phyloP scores from a whole-genome alignment of 2,888 invertebrate genomes.

The Malthinus seriepunctatus region DNA sequence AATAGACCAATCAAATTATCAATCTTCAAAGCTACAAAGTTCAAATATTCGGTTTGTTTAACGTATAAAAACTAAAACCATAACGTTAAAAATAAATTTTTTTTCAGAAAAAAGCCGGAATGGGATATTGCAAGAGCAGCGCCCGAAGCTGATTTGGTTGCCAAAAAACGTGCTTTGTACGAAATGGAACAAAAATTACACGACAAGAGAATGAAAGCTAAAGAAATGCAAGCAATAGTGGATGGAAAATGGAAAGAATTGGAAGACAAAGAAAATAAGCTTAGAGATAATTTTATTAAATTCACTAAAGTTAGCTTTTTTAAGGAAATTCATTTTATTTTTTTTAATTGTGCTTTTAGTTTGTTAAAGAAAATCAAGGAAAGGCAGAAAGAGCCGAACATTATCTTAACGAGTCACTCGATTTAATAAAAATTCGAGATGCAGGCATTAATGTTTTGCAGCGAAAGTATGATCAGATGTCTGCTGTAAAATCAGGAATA shows the following conservation, averaged over 20 bases:
- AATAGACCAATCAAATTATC: not conserved
- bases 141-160: constrained; percentile 61
- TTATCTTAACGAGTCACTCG: constrained; percentile 61
- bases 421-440: constrained; percentile 56
- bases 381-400: constrained; percentile 65
- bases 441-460: constrained; percentile 60
- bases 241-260: constrained; percentile 62
- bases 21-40: not conserved
- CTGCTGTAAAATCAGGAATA: constrained; percentile 59
- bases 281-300: constrained; percentile 64
- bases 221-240: constrained; percentile 53
- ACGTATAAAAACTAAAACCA: too few species aligned
- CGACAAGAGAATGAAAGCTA: constrained; percentile 55
- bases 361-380: constrained; percentile 66
- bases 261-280: constrained; percentile 56
- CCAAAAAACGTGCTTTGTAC: constrained; percentile 59
- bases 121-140: constrained; percentile 64
- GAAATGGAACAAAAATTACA: constrained; percentile 58
- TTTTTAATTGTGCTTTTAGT: constrained; percentile 47
- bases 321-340: constrained; percentile 1
- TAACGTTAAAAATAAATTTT: not conserved
- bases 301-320: constrained; percentile 58
- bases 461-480: constrained; percentile 56
- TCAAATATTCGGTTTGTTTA: not conserved
- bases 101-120: constrained; percentile 62